These are phyloP conservation scores for Hemicrepidius hirtus DNA, from an alignment of 2,888 invertebrate species.

Conservation along the genomic window DNA sequence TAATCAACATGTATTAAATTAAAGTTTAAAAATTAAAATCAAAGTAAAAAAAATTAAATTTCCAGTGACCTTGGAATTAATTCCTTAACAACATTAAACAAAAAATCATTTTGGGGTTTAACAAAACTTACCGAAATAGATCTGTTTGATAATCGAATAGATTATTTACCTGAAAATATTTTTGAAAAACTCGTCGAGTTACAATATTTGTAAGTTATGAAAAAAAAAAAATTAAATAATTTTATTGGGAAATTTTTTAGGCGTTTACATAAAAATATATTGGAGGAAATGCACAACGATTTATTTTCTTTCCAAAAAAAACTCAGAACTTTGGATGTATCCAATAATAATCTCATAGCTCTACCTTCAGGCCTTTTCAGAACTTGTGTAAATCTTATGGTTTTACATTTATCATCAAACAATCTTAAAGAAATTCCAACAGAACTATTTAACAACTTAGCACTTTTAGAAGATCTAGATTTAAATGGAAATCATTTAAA, in stretches of 20 bases:
- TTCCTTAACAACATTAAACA: constrained; percentile 79
- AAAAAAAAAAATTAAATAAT: too few species aligned
- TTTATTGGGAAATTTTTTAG: constrained; percentile 70
- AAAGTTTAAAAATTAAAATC: background rate
- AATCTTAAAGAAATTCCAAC: constrained; percentile 76
- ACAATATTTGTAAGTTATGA: constrained; percentile 75
- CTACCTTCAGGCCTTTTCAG: constrained; percentile 77
- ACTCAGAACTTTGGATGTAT: constrained; percentile 81
- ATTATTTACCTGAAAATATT: constrained; percentile 78
- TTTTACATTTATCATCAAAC: constrained; percentile 81
- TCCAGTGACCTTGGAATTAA: constrained; percentile 84
- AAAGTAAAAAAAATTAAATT: constrained; percentile 54
- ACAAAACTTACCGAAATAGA: constrained; percentile 79
- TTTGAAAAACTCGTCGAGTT: constrained; percentile 79
- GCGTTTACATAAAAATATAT: constrained; percentile 79
- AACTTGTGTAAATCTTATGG: constrained; percentile 76
- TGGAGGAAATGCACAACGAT: constrained; percentile 77
- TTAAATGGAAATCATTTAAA: constrained; percentile 81
- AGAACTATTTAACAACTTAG: constrained; percentile 75
- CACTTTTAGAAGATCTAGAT: constrained; percentile 80
- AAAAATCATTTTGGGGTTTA: constrained; percentile 81
- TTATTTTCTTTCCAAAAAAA: constrained; percentile 77
- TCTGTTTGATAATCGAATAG: constrained; percentile 83
- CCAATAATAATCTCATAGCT: constrained; percentile 78
- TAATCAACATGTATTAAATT: constrained; percentile 79